Conservation (phyloP, 2,888 invertebrate species). For the Clostera curtula region DNA sequence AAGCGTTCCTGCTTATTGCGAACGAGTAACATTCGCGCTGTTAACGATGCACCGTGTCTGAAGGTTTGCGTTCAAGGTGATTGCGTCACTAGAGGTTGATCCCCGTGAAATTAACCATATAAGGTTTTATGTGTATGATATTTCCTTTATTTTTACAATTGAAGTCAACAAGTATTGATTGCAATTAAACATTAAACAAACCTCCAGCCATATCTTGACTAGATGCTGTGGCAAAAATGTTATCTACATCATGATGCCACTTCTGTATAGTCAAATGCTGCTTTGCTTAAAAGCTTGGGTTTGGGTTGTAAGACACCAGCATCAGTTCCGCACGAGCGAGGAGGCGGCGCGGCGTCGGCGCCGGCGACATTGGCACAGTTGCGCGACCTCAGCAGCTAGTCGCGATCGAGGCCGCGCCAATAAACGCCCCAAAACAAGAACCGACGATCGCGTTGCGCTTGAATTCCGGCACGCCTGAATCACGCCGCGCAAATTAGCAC, state of each 20-base stretch:
- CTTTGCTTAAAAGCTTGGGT: too few species aligned
- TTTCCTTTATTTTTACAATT: too few species aligned
- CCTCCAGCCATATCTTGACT: too few species aligned
- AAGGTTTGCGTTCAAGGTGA: constrained; percentile 19
- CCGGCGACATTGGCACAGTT: constrained; percentile 71
- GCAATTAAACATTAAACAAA: too few species aligned
- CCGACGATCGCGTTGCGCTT: constrained; percentile 43
- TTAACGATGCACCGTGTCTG: constrained; percentile 7
- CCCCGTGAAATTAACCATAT: too few species aligned
- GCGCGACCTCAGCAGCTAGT: constrained; percentile 57
- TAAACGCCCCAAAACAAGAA: constrained; percentile 64
- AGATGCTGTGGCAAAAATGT: too few species aligned
- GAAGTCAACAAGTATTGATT: too few species aligned
- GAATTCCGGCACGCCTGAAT: constrained; percentile 67
- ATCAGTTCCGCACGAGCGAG: constrained; percentile 60
- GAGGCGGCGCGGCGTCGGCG: constrained; percentile 39
- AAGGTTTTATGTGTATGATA: too few species aligned
- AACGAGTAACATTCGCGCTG: constrained; percentile 12
- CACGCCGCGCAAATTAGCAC: constrained; percentile 48
- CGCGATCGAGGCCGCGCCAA: constrained; percentile 62
- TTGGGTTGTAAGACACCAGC: constrained; percentile 22
- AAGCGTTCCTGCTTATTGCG: constrained; percentile 32
- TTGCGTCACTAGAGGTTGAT: too few species aligned
- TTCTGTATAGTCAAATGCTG: too few species aligned
- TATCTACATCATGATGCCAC: too few species aligned